These are phyloP conservation scores for Paedocypris micromegethes DNA, from an alignment of 2,797 vertebrate species.

Conservation along the genomic window DNA sequence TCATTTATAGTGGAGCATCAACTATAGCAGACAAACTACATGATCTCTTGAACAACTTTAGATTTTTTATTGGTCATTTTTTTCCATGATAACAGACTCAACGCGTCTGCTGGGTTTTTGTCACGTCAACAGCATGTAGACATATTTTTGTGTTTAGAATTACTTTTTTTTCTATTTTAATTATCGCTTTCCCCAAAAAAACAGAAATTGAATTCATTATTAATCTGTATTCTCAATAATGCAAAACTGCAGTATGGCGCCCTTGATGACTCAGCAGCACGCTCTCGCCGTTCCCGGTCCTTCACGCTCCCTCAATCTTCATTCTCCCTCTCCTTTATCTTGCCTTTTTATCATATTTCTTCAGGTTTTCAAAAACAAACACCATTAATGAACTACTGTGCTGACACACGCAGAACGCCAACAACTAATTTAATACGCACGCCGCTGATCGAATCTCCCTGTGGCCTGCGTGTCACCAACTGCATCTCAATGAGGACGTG, in stretches of 20 bases:
- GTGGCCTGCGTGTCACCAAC: conserved; percentile 42
- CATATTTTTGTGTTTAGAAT: too few species aligned
- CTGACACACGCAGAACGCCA: conserved; percentile 53
- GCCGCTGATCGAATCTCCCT: conserved; percentile 51
- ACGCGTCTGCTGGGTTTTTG: too few species aligned
- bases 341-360: conserved; percentile 46
- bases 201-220: neutral
- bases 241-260: conserved; percentile 38
- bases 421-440: conserved; percentile 52
- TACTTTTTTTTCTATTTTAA: too few species aligned
- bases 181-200: neutral
- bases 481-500: conserved; percentile 49
- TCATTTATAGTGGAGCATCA: too few species aligned
- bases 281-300: conserved; percentile 5
- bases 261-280: conserved; percentile 50
- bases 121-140: too few species aligned
- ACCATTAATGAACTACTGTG: conserved; percentile 54
- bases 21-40: too few species aligned
- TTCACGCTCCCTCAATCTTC: conserved; percentile 29
- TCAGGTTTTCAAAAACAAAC: conserved; percentile 55
- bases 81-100: too few species aligned
- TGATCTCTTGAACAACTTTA: too few species aligned
- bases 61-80: too few species aligned
- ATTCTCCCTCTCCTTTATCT: conserved; percentile 39
- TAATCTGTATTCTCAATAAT: conserved; percentile 9